Evolutionary conservation across 2,888 invertebrate genomes (phyloP).

Genomic region (Scaptomyza caliginosa): DNA sequence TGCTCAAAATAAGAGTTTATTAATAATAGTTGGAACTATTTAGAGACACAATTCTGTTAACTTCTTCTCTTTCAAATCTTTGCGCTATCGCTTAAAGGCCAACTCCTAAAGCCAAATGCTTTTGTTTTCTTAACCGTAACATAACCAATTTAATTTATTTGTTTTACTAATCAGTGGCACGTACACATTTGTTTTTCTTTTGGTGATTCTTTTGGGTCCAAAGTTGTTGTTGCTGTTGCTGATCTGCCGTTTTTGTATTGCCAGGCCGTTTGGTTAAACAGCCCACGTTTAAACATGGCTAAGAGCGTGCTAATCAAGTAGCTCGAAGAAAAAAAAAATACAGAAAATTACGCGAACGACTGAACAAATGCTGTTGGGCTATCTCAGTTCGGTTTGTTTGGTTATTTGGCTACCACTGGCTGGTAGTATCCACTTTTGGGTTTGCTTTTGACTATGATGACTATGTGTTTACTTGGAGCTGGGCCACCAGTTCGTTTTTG

Average conservation of each 20-base stretch:
- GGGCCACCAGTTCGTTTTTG: constrained; percentile 63
- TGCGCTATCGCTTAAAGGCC: constrained; percentile 12
- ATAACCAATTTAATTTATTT: constrained; percentile 72
- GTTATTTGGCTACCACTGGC: constrained; percentile 44
- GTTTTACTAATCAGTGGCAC: constrained; percentile 77
- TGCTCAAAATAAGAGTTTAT: constrained; percentile 14
- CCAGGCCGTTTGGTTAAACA: constrained; percentile 68
- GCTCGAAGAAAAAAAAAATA: constrained; percentile 39
- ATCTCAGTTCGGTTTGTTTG: constrained; percentile 33
- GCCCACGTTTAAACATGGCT: constrained; percentile 76
- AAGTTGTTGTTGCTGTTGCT: constrained; percentile 23
- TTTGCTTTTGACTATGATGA: constrained; percentile 35
- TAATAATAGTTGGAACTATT: no score
- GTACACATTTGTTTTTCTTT: constrained; percentile 59
- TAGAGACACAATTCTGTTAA: not conserved
- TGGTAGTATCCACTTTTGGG: constrained; percentile 20
- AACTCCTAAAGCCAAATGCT: constrained; percentile 20
- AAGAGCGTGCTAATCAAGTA: constrained; percentile 76
- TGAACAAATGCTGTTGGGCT: constrained; percentile 58
- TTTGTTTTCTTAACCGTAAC: constrained; percentile 8
- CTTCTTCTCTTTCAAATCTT: constrained; percentile 16
- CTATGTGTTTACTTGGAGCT: constrained; percentile 42
- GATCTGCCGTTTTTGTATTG: constrained; percentile 40
- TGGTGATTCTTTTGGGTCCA: constrained; percentile 49
- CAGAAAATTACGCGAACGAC: constrained; percentile 70